Evolutionary conservation across 2,888 invertebrate genomes (phyloP).

Genomic region (Operophtera brumata): DNA sequence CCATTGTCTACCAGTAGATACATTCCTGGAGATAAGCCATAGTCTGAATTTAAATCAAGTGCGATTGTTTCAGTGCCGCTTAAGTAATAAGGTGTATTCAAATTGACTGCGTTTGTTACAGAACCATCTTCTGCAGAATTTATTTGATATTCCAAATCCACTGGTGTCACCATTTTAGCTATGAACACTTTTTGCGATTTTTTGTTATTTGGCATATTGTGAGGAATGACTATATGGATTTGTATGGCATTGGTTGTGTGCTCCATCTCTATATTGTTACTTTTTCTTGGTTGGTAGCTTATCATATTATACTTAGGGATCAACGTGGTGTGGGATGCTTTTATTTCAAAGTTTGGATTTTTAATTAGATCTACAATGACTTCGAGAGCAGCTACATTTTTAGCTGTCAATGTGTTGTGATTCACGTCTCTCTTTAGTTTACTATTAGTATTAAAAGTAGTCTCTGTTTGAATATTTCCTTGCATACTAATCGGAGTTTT

Average conservation of each 20-base stretch:
- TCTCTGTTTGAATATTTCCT: not conserved
- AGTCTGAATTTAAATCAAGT: conserved; percentile 9
- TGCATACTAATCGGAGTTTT: not conserved
- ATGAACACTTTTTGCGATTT: conserved; percentile 58
- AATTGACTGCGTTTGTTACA: too few relatives aligned
- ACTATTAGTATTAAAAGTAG: not conserved
- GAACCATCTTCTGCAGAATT: conserved; percentile 45
- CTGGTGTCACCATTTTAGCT: conserved; percentile 59
- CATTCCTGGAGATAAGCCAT: conserved; percentile 47
- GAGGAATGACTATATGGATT: conserved; percentile 61
- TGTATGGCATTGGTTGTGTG: conserved; percentile 51
- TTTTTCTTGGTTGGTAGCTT: too few relatives aligned
- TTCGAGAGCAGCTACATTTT: conserved; percentile 60
- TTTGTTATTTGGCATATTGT: conserved; percentile 40
- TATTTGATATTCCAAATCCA: conserved; percentile 65
- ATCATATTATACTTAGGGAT: too few relatives aligned
- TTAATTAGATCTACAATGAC: conserved; percentile 54
- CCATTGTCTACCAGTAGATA: conserved; percentile 54
- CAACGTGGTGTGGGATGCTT: too few relatives aligned
- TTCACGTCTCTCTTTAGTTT: conserved; percentile 38
- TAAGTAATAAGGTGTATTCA: too few relatives aligned
- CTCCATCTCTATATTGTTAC: not conserved
- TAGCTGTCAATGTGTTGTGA: conserved; percentile 49
- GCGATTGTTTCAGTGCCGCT: conserved; percentile 3
- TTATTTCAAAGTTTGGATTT: not conserved